A percentile compares a stretch with the other conserved stretches of the same genome.
These are phyloP conservation scores for Tiphia femorata DNA, from an alignment of 2,888 invertebrate genomes.

Conservation along the genomic window DNA sequence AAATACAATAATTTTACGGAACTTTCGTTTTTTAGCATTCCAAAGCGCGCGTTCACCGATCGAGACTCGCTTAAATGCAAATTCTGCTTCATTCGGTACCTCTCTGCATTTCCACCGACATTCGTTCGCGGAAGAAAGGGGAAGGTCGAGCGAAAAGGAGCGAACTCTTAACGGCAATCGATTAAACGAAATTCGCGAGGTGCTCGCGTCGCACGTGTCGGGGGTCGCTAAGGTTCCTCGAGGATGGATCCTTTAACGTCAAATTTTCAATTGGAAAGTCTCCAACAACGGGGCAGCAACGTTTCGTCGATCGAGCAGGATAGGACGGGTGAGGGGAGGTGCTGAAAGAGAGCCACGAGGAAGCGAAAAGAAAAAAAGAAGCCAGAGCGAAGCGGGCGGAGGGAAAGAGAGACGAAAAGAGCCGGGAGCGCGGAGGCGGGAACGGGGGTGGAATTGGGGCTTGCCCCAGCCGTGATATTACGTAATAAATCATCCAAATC, in stretches of 20 bases:
- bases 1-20: not conserved
- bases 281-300: conserved; percentile 26
- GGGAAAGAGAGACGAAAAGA: conserved; percentile 13
- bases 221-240: not conserved
- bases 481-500: conserved; percentile 61
- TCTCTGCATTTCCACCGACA: no score
- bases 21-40: not conserved
- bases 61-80: no score
- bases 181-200: not conserved
- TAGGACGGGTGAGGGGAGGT: conserved; percentile 2
- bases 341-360: not conserved
- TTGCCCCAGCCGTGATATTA: conserved; percentile 52
- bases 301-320: conserved; percentile 8
- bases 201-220: not conserved
- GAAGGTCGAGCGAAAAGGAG: no score
- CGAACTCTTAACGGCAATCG: conserved; percentile 10
- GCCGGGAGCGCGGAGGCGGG: conserved; percentile 13
- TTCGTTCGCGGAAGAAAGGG: no score
- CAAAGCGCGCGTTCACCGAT: no score
- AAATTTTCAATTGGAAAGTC: conserved; percentile 59
- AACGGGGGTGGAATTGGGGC: conserved; percentile 11
- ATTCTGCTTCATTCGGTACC: no score
- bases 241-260: conserved; percentile 53
- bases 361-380: no score
- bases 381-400: conserved; percentile 7